Evolutionary conservation across 2,888 invertebrate species (phyloP), one percentile per base, ranked within the genome.

Genomic region (Pyrochroa serraticornis): DNA sequence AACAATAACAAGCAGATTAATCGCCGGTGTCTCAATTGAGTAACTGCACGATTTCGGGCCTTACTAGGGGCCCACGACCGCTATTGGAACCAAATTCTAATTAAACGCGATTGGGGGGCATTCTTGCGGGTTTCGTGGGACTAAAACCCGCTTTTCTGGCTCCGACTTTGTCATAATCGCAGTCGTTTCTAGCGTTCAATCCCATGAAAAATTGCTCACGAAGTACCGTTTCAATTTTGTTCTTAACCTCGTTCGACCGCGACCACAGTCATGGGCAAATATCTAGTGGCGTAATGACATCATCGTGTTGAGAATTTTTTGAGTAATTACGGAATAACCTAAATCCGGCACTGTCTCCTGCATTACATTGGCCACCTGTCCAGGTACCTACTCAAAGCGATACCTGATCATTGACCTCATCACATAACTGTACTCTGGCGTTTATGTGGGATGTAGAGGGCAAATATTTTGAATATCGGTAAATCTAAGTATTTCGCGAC

Each of bases 341-440:
- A 60, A 50, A 51, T 56, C 32, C 43, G 37, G 43, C 36, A 51
- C 39, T 46, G 44, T 46, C 39, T 52, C 58, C 38, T 58, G 57
- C 52, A 46, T 46, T 66, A 58, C 62, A 58, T 55, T 58, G 66
- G 58, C 63, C 68, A 65, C 65, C 66, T 68, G 66, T 66, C 64
- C 57, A 48, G 34, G 43, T 48, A 52, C 49, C 49, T 59, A 50
- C 58, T 58, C 50, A 54, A 65, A 66, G 62, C 62, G 66, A 63
- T 71, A 65, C 64, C 64, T 75, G 75, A 75, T 75, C 77, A 71
- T 77, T 77, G 77, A 77, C 77, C 77, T 70, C 73, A 68, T 64
- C 68, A 70, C 67, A 71, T 73, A 73, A 77, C 77, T 76, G 77
- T 77, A 74, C 73, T 69, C 68, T 60, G 53, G 61, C 67, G 70